Base-by-base conservation (phyloP, 2,888 invertebrate species). In the Crocallis elinguaria region DNA sequence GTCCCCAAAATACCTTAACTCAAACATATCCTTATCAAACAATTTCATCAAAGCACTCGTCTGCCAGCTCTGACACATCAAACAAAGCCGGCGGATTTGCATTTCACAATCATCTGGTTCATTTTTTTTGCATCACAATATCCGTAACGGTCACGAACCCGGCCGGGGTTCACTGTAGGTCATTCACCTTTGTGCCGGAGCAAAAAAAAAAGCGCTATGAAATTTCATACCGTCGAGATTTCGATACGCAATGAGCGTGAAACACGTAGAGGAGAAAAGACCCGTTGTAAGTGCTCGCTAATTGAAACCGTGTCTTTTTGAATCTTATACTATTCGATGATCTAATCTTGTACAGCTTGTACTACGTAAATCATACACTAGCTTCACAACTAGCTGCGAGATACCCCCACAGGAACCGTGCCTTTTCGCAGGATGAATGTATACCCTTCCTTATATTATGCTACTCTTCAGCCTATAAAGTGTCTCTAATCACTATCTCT, bases 71-170 rank as follows among this genome's bases (percentile, higher is more conserved):
- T 7, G 11, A 8, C 9, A 27, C 49, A 36, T 49, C 42, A 49
- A 49, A 23, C 37, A n/a, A 12, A 36, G 19, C 13, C 43, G 13
- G 16, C 23, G 39, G 29, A 29, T 41, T 37, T 36, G 42, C 42
- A 36, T 36, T 17, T 32, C 21, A 38, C 36, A 49, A 25, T 51
- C 43, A 49, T 51, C 33, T 51, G 52, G 50, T 52, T 53, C 32
- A 61, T 45, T 57, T 59, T 59, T 60, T 59, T 45, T 45, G 39
- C 51, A 51, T 33, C 17, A 33, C 56, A 37, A 79, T 71, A 73
- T 77, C 67, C 67, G 75, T 71, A 74, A 71, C 79, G 83, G 83
- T 84, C 87, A 64, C 82, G 86, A 86, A 84, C 86, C 74, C 76
- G 37, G 13, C 49, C 55, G 25, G 68, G 72, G 74, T 75, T 71